Base-by-base conservation (phyloP, 2,888 invertebrate genomes). In the Drosophila nr. perissopoda region DNA sequence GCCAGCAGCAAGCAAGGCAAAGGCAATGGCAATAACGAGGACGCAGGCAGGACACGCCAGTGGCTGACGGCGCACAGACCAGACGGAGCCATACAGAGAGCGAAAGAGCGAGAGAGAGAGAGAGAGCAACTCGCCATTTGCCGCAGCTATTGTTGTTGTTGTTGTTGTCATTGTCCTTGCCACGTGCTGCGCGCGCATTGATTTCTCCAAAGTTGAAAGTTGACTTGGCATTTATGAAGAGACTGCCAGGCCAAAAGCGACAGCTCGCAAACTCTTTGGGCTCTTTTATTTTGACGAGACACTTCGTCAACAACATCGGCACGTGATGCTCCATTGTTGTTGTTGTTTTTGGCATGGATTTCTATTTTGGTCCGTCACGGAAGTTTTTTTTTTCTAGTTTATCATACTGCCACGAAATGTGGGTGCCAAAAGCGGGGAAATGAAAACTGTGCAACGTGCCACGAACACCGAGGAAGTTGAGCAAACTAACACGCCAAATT, bases 121-220 rank as follows among this genome's bases (percentile, higher is more conserved):
- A 27, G 34, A 56, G 67, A 66, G 58, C 68, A 29, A 67, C 34
- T 68, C 69, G 33, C 27, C 18, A 21, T 6, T 21, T 49, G 16
- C 13, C 45, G 25, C 2, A 4, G 25, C 4, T 8, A 25, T 13
- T 45, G 45, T 16, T 45, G 25, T 42, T 25, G 16, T 63, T 69
- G 53, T 61, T 72, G 61, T 48, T 71, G 27, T 29, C 63, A 49
- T 73, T 74, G 81, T 85, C 68, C 77, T 77, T 84, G 87, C 78
- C 93, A 93, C 93, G 92, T 93, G 92, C 92, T 93, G 92, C 93
- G 93, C 92, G 91, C 92, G 93, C 92, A 93, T 79, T 87, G 83
- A 89, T 79, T 90, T 88, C 88, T 75, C 75, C 71, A 48, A 40
- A 51, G 42, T 45, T 48, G 51, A 63, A 54, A 54, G 52, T 71